These are phyloP conservation scores for Rugalucina vietnamica DNA, from an alignment of 2,888 invertebrate genomes.

Conservation along the genomic window DNA sequence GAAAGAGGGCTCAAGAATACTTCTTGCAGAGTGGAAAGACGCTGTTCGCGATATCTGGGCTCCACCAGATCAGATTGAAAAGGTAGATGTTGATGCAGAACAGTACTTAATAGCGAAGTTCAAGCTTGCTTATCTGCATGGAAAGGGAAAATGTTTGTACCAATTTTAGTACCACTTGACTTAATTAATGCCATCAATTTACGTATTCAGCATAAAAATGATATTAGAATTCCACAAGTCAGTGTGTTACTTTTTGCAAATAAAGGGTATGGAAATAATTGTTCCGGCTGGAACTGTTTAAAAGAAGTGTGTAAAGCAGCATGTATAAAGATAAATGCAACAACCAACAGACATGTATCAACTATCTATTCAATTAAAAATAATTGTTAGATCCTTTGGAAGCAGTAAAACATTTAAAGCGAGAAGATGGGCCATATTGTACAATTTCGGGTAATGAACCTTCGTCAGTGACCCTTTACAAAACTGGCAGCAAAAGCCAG, in stretches of 20 bases:
- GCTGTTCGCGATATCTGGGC: slow-evolving; percentile 38
- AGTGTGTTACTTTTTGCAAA: slow-evolving; percentile 37
- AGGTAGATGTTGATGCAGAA: slow-evolving; percentile 33
- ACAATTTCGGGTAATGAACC: too few species aligned
- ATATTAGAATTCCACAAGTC: slow-evolving; percentile 11
- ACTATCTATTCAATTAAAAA: slow-evolving; percentile 54
- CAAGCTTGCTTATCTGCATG: slow-evolving; percentile 42
- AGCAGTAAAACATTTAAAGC: too few species aligned
- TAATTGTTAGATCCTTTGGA: too few species aligned
- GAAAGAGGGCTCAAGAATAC: slow-evolving; percentile 41
- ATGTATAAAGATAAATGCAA: not conserved
- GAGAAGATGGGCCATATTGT: too few species aligned
- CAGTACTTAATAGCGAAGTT: slow-evolving; percentile 32
- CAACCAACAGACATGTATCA: slow-evolving; percentile 51
- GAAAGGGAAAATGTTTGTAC: slow-evolving; percentile 52
- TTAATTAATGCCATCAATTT: slow-evolving; percentile 29
- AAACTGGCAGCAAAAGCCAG: too few species aligned
- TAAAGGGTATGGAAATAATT: slow-evolving; percentile 15
- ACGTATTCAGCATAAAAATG: not conserved
- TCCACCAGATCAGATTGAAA: slow-evolving; percentile 26
- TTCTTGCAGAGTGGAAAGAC: slow-evolving; percentile 50
- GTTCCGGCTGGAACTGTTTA: slow-evolving; percentile 34
- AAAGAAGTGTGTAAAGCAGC: slow-evolving; percentile 14
- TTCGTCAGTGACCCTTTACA: too few species aligned
- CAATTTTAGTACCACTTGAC: slow-evolving; percentile 45